Conservation (phyloP, 2,113 vertebrate genomes). For the Mormyrus lacerda region DNA sequence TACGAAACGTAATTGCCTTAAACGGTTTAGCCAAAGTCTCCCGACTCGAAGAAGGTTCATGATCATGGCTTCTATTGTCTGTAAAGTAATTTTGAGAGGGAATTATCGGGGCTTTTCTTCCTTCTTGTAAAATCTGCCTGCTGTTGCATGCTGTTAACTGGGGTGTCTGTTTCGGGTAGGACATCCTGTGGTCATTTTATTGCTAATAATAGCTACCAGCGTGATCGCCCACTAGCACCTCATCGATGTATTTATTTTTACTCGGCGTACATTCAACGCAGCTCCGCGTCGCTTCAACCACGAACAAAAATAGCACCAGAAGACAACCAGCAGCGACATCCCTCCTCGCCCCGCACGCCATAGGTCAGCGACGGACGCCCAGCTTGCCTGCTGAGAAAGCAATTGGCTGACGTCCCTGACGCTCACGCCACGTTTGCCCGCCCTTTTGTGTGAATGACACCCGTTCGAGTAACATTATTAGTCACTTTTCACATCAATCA, state of each 20-base stretch:
- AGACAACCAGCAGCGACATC: background rate
- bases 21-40: background rate
- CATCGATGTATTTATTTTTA: conserved; percentile 4
- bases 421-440: background rate
- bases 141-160: background rate
- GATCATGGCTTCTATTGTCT: background rate
- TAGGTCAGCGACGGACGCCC: background rate
- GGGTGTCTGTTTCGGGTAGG: background rate
- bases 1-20: background rate
- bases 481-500: conserved; percentile 1
- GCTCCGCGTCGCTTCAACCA: background rate
- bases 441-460: background rate
- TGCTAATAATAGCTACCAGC: conserved; percentile 8
- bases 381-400: background rate
- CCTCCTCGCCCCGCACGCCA: background rate
- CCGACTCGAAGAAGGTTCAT: background rate
- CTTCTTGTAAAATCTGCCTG: background rate
- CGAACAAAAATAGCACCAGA: background rate
- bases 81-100: background rate
- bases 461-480: background rate
- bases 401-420: background rate
- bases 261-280: background rate
- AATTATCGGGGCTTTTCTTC: background rate
- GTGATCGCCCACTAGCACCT: background rate
- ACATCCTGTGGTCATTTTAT: background rate